Evolutionary conservation across 2,888 invertebrate species (phyloP), one percentile per base, ranked within the genome.

Genomic region (Anthoptus insignis): DNA sequence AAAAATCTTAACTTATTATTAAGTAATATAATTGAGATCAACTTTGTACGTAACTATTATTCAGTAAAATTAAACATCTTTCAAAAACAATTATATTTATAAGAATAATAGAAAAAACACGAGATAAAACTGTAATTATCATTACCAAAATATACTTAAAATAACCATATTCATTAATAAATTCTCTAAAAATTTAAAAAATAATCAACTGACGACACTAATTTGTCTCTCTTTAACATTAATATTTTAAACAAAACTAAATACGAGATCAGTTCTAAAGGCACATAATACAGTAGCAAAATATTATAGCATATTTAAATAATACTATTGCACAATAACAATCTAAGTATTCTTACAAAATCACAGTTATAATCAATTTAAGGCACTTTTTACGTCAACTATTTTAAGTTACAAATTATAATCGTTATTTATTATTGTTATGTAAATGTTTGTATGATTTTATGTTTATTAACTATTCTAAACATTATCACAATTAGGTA

Each of bases 201-300:
- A 61, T 60, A 65, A 63, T 66, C 63, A 66, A 63, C 54, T 63
- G 63, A 63, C 63, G 63, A 63, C 64, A 64, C 64, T 57, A 53
- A 58, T 59, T 63, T 61, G 57, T 66, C 58, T 61, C 66, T 66
- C 39, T 66, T 66, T 27, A 66, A 61, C 57, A 45, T 45, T 45
- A 58, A 53, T 61, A 58, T 60, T 60, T 61, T 56, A 61, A 54
- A 61, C 53, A 66, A 63, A 58, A 66, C 49, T 63, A 61, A 66
- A 66, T 66, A 58, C 63, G 54, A 67, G 57, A 67, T 66, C 66
- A 66, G 53, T 66, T 66, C 61, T 66, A 66, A 60, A 57, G 65
- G 60, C 65, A 65, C 60, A 59, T 34, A 59, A 67, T 59, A 59
- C 63, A 59, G 59, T 64, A 67, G 59, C 66, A 67, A 58, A 54